Evolutionary conservation across 2,113 vertebrate genomes (phyloP).

Genomic region (Psophia crepitans): DNA sequence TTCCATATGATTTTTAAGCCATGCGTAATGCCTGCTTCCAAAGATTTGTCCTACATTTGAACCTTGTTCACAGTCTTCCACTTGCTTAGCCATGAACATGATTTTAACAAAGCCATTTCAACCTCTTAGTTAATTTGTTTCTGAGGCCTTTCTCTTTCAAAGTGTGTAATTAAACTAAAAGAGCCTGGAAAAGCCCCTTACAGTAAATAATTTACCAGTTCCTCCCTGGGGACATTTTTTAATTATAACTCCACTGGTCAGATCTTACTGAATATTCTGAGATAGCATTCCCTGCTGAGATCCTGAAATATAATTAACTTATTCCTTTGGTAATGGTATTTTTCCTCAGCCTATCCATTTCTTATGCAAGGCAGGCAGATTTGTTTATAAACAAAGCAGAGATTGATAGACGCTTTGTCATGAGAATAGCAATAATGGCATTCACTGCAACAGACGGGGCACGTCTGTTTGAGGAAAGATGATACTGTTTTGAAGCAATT

Average conservation of each 20-base stretch:
- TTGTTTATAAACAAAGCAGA: slow-evolving; percentile 62
- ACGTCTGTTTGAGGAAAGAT: slow-evolving; percentile 32
- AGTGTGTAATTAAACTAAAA: slow-evolving; percentile 48
- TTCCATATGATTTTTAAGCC: neutral
- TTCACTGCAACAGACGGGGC: neutral
- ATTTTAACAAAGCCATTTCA: neutral
- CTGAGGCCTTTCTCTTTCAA: neutral
- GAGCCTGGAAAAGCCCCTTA: slow-evolving; percentile 54
- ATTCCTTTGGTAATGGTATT: slow-evolving; percentile 36
- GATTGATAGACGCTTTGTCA: slow-evolving; percentile 27
- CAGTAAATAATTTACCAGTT: slow-evolving; percentile 64
- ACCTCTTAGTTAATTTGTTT: slow-evolving; percentile 1
- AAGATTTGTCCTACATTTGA: neutral
- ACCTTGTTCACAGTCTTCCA: neutral
- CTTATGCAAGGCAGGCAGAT: slow-evolving; percentile 34
- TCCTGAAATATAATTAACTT: slow-evolving; percentile 46
- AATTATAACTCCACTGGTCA: slow-evolving; percentile 61
- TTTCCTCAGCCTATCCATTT: slow-evolving; percentile 33
- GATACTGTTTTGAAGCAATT: slow-evolving; percentile 31
- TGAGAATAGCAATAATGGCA: neutral
- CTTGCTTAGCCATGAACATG: neutral
- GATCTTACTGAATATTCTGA: slow-evolving; percentile 30
- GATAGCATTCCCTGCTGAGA: slow-evolving; percentile 51
- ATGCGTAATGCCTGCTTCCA: neutral
- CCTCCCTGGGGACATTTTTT: slow-evolving; percentile 57